Conservation (phyloP, 2,113 vertebrate genomes). For the Castor canadensis region DNA sequence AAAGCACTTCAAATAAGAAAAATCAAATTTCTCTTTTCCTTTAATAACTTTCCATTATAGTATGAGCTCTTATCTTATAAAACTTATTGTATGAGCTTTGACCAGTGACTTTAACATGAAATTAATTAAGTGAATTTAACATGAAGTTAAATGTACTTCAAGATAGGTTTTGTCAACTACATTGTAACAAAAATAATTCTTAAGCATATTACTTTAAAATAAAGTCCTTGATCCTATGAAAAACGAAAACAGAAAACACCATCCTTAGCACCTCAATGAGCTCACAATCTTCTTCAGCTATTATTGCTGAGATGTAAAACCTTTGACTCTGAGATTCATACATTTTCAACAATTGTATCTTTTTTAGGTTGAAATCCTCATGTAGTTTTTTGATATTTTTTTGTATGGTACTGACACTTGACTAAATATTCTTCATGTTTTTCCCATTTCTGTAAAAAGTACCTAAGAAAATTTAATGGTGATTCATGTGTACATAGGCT, state of each 20-base stretch:
- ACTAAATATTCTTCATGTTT: constrained; percentile 31
- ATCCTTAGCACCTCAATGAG: not conserved
- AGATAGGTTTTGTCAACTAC: constrained; percentile 21
- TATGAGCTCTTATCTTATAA: not conserved
- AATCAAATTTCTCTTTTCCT: not conserved
- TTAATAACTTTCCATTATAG: constrained; percentile 15
- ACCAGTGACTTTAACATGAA: not conserved
- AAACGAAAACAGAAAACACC: not conserved
- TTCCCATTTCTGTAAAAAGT: constrained; percentile 20
- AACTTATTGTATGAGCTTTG: not conserved
- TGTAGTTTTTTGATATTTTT: not conserved
- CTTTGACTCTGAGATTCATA: not conserved
- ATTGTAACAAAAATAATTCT: not conserved
- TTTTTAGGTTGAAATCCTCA: not conserved
- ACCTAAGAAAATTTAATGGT: constrained; percentile 39
- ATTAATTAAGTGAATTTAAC: not conserved
- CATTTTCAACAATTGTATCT: not conserved
- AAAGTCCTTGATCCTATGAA: not conserved
- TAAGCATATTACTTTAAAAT: not conserved
- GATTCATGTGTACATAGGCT: not conserved
- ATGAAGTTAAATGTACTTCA: not conserved
- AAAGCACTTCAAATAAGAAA: constrained; percentile 16
- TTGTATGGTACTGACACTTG: not conserved
- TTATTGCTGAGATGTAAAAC: not conserved
- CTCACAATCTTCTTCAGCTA: not conserved